Percentiles rank a stretch among this genome's conserved stretches.
Evolutionary conservation across 2,888 invertebrate species (phyloP).

Genomic region (Diaprepes abbreviatus): DNA sequence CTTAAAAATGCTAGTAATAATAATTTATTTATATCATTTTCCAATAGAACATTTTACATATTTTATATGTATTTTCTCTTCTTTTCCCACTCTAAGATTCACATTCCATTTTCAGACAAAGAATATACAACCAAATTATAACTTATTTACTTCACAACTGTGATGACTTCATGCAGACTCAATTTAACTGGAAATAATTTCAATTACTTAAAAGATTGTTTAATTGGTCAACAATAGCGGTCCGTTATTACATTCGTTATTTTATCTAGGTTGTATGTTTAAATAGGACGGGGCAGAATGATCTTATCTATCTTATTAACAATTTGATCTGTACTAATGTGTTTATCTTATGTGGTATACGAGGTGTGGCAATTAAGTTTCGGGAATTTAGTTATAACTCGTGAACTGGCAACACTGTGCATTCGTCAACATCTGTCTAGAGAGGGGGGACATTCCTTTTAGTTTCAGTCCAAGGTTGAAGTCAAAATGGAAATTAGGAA

Average conservation of each 20-base stretch:
- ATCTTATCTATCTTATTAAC: not conserved
- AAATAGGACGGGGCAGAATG: not conserved
- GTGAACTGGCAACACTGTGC: no score
- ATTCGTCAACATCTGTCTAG: no score
- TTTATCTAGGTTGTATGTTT: not conserved
- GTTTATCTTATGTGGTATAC: not conserved
- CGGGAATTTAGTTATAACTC: no score
- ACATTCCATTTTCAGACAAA: not conserved
- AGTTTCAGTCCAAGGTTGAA: no score
- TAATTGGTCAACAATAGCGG: constrained; percentile 27
- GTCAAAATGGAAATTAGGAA: no score
- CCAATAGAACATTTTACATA: no score
- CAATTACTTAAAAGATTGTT: constrained; percentile 17
- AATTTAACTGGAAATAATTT: constrained; percentile 19
- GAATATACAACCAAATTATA: not conserved
- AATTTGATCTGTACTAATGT: not conserved
- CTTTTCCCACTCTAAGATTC: not conserved
- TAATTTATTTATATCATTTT: not conserved
- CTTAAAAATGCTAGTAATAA: not conserved
- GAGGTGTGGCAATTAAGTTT: no score
- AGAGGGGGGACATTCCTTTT: no score
- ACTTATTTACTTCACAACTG: not conserved
- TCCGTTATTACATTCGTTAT: not conserved
- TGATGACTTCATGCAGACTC: constrained; percentile 16
- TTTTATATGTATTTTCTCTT: no score